These are phyloP conservation scores for Dipodomys spectabilis DNA, from an alignment of 2,113 vertebrate genomes.

Conservation along the genomic window DNA sequence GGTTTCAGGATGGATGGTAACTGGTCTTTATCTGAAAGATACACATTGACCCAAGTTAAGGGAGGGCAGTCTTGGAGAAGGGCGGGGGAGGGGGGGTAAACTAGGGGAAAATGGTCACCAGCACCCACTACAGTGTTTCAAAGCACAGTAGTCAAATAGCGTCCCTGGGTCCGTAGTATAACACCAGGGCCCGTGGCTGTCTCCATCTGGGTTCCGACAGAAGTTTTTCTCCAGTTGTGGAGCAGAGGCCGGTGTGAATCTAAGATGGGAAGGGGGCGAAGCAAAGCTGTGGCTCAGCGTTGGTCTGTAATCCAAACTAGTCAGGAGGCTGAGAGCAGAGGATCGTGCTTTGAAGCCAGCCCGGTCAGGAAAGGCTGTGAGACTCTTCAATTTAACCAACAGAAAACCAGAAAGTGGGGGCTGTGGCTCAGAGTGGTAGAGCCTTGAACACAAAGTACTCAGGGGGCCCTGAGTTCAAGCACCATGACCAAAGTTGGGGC, in stretches of 20 bases:
- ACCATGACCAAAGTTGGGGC: too few species aligned
- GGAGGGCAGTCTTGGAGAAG: background rate
- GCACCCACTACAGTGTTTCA: conserved; percentile 92
- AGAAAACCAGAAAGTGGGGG: too few species aligned
- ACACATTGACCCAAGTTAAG: conserved; percentile 28
- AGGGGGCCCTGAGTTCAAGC: too few species aligned
- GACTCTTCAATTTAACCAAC: too few species aligned
- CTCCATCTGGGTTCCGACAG: conserved; percentile 95
- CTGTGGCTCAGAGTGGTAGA: too few species aligned
- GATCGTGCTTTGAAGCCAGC: background rate
- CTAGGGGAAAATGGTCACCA: rapidly evolving
- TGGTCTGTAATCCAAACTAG: background rate
- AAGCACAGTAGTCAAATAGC: conserved; percentile 97
- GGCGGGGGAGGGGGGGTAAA: background rate
- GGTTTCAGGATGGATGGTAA: conserved; percentile 79
- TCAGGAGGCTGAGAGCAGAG: background rate
- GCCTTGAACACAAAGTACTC: too few species aligned
- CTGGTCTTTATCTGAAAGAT: conserved; percentile 67
- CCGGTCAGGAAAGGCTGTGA: background rate
- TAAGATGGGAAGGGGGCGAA: conserved; percentile 46
- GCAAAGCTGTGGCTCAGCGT: too few species aligned
- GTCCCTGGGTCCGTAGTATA: conserved; percentile 94
- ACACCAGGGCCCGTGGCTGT: conserved; percentile 97
- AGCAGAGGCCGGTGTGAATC: conserved; percentile 90
- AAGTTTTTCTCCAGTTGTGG: conserved; percentile 93